phyloP scores from a whole-genome alignment of 2,797 vertebrate species.

The Xiphorhynchus erythropygius region DNA sequence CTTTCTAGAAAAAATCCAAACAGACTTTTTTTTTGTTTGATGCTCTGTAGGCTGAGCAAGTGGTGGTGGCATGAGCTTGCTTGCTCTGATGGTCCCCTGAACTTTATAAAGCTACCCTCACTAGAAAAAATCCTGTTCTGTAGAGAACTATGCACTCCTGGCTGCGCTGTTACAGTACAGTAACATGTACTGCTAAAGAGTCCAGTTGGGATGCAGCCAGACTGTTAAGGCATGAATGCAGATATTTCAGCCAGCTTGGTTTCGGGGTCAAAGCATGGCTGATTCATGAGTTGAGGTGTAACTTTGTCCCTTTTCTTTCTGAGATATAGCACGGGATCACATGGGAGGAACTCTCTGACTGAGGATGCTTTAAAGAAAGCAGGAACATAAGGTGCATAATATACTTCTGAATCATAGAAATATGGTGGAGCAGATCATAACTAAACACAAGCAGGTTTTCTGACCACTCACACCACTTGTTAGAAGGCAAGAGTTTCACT shows the following conservation, averaged over 20 bases:
- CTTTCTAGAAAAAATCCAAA: neutral
- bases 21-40: neutral
- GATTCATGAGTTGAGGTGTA: neutral
- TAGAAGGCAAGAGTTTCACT: neutral
- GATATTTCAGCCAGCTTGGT: neutral
- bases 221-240: neutral
- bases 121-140: neutral
- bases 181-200: rapidly evolving
- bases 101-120: neutral
- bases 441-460: neutral
- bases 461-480: neutral
- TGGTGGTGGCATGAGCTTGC: neutral
- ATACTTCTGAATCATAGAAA: neutral
- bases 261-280: neutral
- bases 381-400: neutral
- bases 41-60: neutral
- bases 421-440: neutral
- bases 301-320: neutral
- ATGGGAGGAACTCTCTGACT: neutral
- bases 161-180: rapidly evolving
- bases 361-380: neutral
- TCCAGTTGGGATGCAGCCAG: neutral
- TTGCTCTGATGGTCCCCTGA: neutral
- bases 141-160: neutral
- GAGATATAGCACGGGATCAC: neutral